A percentile compares a stretch with the other conserved stretches of the same genome.
Conservation (phyloP, 2,888 invertebrate species). For the Ormyrus labotus region DNA sequence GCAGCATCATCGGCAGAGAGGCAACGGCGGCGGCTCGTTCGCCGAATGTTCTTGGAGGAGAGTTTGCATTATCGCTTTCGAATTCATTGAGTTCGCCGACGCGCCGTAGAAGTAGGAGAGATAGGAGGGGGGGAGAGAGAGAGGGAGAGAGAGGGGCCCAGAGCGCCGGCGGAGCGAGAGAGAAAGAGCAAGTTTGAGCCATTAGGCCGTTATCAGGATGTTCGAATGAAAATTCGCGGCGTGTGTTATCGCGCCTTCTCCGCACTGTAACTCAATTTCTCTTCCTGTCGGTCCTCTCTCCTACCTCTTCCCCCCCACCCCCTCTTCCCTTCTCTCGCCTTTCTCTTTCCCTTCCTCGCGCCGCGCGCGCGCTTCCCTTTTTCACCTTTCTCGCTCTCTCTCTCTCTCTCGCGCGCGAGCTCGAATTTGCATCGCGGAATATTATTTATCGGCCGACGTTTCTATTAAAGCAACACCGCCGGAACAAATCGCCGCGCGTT, state of each 20-base stretch:
- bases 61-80: conserved; percentile 72
- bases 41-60: conserved; percentile 61
- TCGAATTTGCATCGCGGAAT: conserved; percentile 51
- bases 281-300: conserved; percentile 55
- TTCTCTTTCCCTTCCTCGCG: not conserved
- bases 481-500: conserved; percentile 41
- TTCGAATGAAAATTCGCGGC: conserved; percentile 69
- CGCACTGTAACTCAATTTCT: conserved; percentile 59
- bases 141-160: not conserved
- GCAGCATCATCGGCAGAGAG: not conserved
- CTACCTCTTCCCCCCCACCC: conserved; percentile 19
- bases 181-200: conserved; percentile 66
- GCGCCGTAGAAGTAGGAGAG: not conserved
- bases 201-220: conserved; percentile 69
- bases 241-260: conserved; percentile 60
- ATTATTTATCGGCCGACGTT: conserved; percentile 53
- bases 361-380: not conserved
- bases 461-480: conserved; percentile 48
- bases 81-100: conserved; percentile 69
- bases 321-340: conserved; percentile 33
- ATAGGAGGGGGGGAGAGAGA: not conserved
- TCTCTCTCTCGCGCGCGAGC: not conserved
- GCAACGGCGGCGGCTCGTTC: conserved; percentile 41
- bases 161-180: not conserved
- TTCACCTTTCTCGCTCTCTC: not conserved